A percentile compares a stretch with the other conserved stretches of the same genome.
Evolutionary conservation across 2,888 invertebrate genomes (phyloP).

Genomic region (Apoda limacodes): DNA sequence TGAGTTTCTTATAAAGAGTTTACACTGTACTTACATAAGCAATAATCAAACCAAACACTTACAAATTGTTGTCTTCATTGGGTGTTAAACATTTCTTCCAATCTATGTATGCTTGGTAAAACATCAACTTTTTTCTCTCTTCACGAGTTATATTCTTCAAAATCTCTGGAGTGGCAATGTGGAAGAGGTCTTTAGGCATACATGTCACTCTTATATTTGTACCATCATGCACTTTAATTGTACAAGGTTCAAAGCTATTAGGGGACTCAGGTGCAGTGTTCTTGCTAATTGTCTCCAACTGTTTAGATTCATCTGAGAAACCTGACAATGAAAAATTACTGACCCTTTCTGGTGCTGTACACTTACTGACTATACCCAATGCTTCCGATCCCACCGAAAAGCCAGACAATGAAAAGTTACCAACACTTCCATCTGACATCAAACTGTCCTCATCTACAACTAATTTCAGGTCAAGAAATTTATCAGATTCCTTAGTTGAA

Average conservation of each 20-base stretch:
- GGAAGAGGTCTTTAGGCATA: conserved; percentile 34
- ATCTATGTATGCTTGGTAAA: conserved; percentile 37
- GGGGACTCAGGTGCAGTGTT: conserved; percentile 6
- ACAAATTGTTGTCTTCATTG: conserved; percentile 45
- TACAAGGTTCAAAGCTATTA: conserved; percentile 19
- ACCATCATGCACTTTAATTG: conserved; percentile 22
- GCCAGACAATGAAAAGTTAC: conserved; percentile 28
- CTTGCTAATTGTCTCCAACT: too few species aligned
- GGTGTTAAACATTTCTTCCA: conserved; percentile 31
- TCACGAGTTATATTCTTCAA: conserved; percentile 20
- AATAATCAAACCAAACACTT: too few species aligned
- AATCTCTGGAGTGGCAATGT: conserved; percentile 30
- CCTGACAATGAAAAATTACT: too few species aligned
- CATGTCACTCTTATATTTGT: conserved; percentile 21
- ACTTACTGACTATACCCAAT: conserved; percentile 20
- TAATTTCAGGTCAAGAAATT: conserved; percentile 20
- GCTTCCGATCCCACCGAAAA: conserved; percentile 17
- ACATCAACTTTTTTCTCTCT: conserved; percentile 26
- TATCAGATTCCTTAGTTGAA: neutral
- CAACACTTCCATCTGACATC: conserved; percentile 30
- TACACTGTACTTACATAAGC: too few species aligned
- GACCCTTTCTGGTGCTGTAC: too few species aligned
- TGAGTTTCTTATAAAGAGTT: too few species aligned
- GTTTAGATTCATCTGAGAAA: too few species aligned
- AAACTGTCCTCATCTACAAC: conserved; percentile 29